A percentile compares a stretch with the other conserved stretches of the same genome.
Conservation (phyloP, 2,113 vertebrate species). For the Ochotona princeps region DNA sequence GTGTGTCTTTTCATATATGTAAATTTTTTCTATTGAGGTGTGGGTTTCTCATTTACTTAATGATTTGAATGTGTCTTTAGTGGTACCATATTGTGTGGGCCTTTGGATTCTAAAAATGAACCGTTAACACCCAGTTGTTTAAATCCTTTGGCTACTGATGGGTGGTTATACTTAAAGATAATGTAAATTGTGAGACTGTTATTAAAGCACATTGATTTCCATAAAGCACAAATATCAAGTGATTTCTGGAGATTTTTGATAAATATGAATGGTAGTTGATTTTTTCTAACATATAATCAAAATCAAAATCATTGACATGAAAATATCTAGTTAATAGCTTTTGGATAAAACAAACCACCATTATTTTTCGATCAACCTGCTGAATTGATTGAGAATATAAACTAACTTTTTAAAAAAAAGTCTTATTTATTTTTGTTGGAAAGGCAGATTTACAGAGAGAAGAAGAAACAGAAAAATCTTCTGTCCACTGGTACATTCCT, state of each 20-base stretch:
- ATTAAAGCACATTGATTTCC: conserved; percentile 39
- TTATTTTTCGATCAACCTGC: conserved; percentile 20
- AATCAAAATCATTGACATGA: background rate
- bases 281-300: conserved; percentile 38
- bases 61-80: background rate
- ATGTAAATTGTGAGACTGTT: background rate
- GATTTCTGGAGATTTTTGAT: background rate
- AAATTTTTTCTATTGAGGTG: conserved; percentile 34
- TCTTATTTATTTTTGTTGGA: too few species aligned
- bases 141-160: background rate
- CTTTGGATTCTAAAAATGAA: conserved; percentile 38
- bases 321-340: background rate
- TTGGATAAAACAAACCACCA: background rate
- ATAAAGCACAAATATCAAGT: background rate
- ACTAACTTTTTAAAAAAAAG: background rate
- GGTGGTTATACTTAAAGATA: background rate
- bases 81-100: background rate
- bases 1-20: background rate
- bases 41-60: conserved; percentile 29
- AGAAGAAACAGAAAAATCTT: too few species aligned
- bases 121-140: background rate
- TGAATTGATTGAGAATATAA: background rate
- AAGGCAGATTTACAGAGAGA: too few species aligned
- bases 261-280: background rate
- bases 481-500: too few species aligned